A percentile compares a stretch with the other conserved stretches of the same genome.
phyloP scores from a whole-genome alignment of 2,113 vertebrate species.

The Menidia beryllina region DNA sequence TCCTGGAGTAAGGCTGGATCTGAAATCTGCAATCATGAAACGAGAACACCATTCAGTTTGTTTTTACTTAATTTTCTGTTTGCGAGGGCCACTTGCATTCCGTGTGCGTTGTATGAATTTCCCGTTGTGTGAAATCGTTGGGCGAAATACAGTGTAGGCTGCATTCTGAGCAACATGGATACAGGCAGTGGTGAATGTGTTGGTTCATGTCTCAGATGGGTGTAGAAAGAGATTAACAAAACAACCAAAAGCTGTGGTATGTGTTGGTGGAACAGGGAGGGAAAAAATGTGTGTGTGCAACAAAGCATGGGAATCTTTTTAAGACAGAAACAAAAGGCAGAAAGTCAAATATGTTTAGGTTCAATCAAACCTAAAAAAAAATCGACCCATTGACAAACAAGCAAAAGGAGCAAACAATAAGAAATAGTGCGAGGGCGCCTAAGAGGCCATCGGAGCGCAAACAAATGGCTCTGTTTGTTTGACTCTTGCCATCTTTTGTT shows the following conservation, averaged over 20 bases:
- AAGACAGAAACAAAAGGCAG: conserved; percentile 1
- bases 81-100: background rate
- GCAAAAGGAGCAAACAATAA: background rate
- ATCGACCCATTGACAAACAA: conserved; percentile 1
- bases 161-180: background rate
- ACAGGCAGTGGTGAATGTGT: background rate
- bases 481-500: conserved; percentile 3
- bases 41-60: background rate
- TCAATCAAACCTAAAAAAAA: conserved; percentile 3
- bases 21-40: background rate
- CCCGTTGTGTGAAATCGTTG: background rate
- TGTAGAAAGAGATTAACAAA: conserved; percentile 10
- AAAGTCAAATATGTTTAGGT: background rate
- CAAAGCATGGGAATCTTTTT: conserved; percentile 4
- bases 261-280: background rate
- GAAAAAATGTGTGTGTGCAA: background rate
- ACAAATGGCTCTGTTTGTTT: conserved; percentile 6
- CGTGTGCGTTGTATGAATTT: background rate
- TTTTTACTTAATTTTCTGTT: background rate
- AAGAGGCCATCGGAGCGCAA: background rate
- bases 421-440: background rate
- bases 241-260: conserved; percentile 2
- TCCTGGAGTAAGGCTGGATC: conserved; percentile 90
- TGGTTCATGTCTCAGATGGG: conserved; percentile 2
- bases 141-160: background rate